Evolutionary conservation across 2,797 vertebrate genomes (phyloP).

Genomic region (Lutjanus argentimaculatus): DNA sequence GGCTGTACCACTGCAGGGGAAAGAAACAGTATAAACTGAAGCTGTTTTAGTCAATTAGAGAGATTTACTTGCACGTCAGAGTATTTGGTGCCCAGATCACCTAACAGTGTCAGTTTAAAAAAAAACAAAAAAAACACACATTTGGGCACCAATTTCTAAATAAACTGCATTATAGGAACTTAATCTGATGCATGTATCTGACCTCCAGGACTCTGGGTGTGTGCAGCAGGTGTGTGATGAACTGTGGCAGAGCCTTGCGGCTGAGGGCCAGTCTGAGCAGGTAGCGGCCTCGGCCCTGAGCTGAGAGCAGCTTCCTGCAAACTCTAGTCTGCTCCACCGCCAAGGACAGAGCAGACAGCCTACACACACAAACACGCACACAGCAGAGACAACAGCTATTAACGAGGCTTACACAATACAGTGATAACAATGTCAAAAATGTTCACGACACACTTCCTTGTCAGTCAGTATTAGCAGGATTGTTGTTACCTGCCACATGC

Average conservation of each 20-base stretch:
- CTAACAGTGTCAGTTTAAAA: neutral
- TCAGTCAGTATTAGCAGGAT: neutral
- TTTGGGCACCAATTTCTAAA: neutral
- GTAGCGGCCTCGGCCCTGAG: conserved; percentile 88
- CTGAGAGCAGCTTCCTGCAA: conserved; percentile 82
- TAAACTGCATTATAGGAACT: neutral
- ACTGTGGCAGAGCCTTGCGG: conserved; percentile 81
- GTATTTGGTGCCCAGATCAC: neutral
- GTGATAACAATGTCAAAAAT: neutral
- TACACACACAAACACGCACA: conserved; percentile 51
- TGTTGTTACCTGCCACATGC: conserved; percentile 80
- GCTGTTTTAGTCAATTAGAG: neutral
- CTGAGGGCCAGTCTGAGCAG: conserved; percentile 87
- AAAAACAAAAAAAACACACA: neutral
- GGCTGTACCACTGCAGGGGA: conserved; percentile 87
- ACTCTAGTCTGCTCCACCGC: conserved; percentile 80
- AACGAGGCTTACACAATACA: neutral
- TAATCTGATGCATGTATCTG: neutral
- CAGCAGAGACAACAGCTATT: neutral
- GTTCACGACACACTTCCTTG: neutral
- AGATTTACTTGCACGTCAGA: neutral
- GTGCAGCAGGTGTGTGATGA: conserved; percentile 84
- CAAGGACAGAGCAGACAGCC: conserved; percentile 82
- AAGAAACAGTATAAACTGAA: neutral
- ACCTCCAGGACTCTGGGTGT: conserved; percentile 84